phyloP scores from a whole-genome alignment of 1,140 invertebrate genomes.

The Aphelinus certus region DNA sequence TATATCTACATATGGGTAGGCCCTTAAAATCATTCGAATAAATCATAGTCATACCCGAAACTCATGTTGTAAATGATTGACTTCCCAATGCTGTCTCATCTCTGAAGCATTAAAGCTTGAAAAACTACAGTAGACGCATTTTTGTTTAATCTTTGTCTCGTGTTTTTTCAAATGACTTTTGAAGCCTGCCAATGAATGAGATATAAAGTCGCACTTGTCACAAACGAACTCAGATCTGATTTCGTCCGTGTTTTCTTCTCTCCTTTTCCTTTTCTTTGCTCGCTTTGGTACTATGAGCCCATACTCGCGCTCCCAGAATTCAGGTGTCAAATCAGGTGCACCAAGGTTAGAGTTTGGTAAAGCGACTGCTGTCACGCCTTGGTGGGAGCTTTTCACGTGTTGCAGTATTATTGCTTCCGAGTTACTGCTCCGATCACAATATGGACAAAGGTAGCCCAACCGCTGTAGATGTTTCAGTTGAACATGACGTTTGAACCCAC shows the following conservation, averaged over 20 bases:
- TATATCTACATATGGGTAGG: no score
- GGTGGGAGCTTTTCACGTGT: slow-evolving; percentile 56
- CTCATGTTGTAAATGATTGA: slow-evolving; percentile 51
- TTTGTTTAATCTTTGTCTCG: slow-evolving; percentile 42
- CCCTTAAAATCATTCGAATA: background rate
- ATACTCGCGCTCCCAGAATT: slow-evolving; percentile 63
- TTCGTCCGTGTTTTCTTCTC: slow-evolving; percentile 29
- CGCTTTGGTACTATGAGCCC: slow-evolving; percentile 44
- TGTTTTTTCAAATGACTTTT: slow-evolving; percentile 56
- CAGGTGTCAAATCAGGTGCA: slow-evolving; percentile 48
- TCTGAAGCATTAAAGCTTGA: slow-evolving; percentile 46
- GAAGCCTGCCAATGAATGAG: slow-evolving; percentile 51
- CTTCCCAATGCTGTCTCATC: slow-evolving; percentile 54
- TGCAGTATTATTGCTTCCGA: slow-evolving; percentile 51
- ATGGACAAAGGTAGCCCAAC: slow-evolving; percentile 56
- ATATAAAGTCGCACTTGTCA: slow-evolving; percentile 51
- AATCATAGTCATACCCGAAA: slow-evolving; percentile 17
- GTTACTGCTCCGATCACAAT: slow-evolving; percentile 60
- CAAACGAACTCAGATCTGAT: slow-evolving; percentile 45
- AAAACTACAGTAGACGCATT: slow-evolving; percentile 57
- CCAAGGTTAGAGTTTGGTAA: slow-evolving; percentile 47
- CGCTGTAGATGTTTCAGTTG: slow-evolving; percentile 57
- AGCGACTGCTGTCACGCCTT: slow-evolving; percentile 45
- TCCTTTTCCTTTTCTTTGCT: slow-evolving; percentile 44
- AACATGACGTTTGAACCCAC: slow-evolving; percentile 62